Evolutionary conservation across 2,888 invertebrate species (phyloP), one percentile per base, ranked within the genome.

Genomic region (Dascillus cervinus): DNA sequence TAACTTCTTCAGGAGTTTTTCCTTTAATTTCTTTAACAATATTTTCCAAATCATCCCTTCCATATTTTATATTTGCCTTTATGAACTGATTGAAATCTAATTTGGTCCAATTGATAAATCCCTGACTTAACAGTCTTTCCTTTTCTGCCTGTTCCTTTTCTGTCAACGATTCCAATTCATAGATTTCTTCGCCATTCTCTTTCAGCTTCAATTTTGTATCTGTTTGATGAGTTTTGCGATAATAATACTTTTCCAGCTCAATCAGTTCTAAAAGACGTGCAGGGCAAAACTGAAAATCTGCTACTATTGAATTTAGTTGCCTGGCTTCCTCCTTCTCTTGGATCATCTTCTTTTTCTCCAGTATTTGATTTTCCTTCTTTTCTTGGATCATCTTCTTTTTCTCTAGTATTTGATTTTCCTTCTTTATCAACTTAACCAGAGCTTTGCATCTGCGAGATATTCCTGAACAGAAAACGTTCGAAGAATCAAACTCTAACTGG

Each of bases 61-160:
- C 98, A 62, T 89, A 98, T 57, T 97, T 97, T 61, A 98, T 97
- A 62, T 95, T 96, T 0, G 97, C 87, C 73, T 90, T 97, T 44
- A 99, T 92, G 52, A 99, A 99, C 63, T 97, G 97, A 65, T 95
- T 94, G 61, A 99, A 99, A 60, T 99, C 98, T 13, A 97, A 73
- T 61, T 96, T 95, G 3, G 88, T 91, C 98, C 98, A 99, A 56
- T 89, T 90, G 2, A 92, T 92, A 56, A 98, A 98, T 2, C 98
- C 92, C 66, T 94, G 89, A 3, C 87, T 91, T 2, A 98, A 70
- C 1, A 98, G 69, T 26, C 82, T 79, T 57, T 97, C 96, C 55
- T 96, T 94, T 59, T 98, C 97, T 3, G 69, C 69, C 25, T 87
- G 67, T 63, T 98, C 97, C 12, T 92, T 92, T 43, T 97, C 96